Percentiles rank a stretch among this genome's conserved stretches.
Conservation (phyloP, 92 coral and sea anemone genomes). For the Umimayanthus kanabou region DNA sequence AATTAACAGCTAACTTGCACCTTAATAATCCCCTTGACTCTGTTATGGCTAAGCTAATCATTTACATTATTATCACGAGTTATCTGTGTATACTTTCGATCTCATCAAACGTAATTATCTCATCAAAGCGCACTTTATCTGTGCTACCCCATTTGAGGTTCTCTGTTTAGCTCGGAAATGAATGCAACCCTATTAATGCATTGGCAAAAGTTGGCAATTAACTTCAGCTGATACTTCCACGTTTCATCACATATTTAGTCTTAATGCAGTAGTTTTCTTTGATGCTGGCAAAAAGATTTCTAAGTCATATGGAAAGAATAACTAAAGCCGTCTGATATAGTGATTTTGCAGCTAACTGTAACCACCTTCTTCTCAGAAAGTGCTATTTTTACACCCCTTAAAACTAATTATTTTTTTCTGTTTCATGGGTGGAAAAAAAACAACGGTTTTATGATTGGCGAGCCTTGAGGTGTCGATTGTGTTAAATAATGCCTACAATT, state of each 20-base stretch:
- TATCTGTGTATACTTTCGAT: constrained; percentile 6
- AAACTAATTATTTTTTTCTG: too few species aligned
- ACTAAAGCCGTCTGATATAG: not conserved
- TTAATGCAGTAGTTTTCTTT: not conserved
- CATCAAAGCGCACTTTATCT: not conserved
- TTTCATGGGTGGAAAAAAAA: not conserved
- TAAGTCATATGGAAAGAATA: not conserved
- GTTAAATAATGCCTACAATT: not conserved
- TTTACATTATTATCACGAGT: constrained; percentile 6
- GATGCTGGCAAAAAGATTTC: not conserved
- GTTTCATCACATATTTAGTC: not conserved
- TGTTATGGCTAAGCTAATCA: not conserved
- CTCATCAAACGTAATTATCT: constrained; percentile 14
- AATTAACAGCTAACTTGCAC: constrained; percentile 16
- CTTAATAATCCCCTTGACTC: constrained; percentile 9
- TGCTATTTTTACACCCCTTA: not conserved
- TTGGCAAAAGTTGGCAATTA: not conserved
- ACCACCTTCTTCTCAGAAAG: not conserved
- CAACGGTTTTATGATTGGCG: not conserved
- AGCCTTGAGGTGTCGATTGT: not conserved
- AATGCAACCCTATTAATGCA: not conserved
- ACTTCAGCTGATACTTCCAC: not conserved
- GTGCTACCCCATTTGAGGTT: not conserved
- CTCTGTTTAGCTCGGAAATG: not conserved
- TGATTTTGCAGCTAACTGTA: not conserved